Evolutionary conservation across 2,113 vertebrate species (phyloP).

Genomic region (Notarius lentiginosus): DNA sequence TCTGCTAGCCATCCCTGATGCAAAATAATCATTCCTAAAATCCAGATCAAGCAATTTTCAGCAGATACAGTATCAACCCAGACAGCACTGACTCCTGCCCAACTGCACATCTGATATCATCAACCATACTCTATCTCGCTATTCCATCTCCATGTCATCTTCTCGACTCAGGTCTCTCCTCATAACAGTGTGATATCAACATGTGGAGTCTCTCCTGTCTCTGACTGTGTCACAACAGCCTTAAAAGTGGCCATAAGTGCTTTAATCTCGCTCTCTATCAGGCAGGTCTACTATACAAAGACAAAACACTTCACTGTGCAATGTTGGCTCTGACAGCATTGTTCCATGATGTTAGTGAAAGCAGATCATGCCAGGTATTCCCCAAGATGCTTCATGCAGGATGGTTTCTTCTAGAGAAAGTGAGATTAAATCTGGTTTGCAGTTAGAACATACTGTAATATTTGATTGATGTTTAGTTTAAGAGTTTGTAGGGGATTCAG

Average conservation of each 20-base stretch:
- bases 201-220: conserved; percentile 29
- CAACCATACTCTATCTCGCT: not conserved
- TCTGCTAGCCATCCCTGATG: not conserved
- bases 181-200: conserved; percentile 28
- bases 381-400: not conserved
- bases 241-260: conserved; percentile 18
- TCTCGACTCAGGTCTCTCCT: conserved; percentile 17
- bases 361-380: conserved; percentile 12
- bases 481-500: not conserved
- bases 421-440: not conserved
- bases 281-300: conserved; percentile 17
- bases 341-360: conserved; percentile 27
- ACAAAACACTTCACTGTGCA: conserved; percentile 40
- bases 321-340: conserved; percentile 1
- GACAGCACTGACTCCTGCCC: not conserved
- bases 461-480: no score
- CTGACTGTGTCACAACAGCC: conserved; percentile 7
- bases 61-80: not conserved
- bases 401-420: not conserved
- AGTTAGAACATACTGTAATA: not conserved
- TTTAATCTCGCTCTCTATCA: conserved; percentile 40
- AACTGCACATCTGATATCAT: not conserved
- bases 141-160: not conserved
- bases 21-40: not conserved
- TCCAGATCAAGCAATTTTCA: not conserved